Evolutionary conservation across 1,140 invertebrate genomes (phyloP).

Genomic region (Aricia agestis): DNA sequence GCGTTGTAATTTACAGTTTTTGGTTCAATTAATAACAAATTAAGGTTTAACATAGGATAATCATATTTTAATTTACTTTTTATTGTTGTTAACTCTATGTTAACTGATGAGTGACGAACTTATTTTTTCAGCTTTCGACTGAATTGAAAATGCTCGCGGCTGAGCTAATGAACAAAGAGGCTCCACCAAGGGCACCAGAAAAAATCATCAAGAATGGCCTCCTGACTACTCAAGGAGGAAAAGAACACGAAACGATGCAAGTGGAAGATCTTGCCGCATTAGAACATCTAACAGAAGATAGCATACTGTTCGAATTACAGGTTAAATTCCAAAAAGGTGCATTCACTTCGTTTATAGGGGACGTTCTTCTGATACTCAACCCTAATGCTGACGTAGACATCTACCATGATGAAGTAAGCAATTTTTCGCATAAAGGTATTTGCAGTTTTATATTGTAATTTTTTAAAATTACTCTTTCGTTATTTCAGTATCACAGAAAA

Average conservation of each 20-base stretch:
- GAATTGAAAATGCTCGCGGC: slow-evolving; percentile 80
- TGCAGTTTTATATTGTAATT: background rate
- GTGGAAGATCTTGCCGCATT: slow-evolving; percentile 91
- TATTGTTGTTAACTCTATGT: too few relatives aligned
- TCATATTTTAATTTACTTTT: too few relatives aligned
- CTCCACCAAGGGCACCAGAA: slow-evolving; percentile 74
- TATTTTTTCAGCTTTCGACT: slow-evolving; percentile 61
- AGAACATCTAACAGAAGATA: slow-evolving; percentile 86
- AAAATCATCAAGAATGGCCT: slow-evolving; percentile 82
- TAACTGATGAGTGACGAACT: background rate
- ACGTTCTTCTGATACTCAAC: slow-evolving; percentile 91
- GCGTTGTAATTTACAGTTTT: slow-evolving; percentile 30
- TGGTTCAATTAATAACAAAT: background rate
- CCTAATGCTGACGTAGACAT: slow-evolving; percentile 85
- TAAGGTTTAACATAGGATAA: too few relatives aligned
- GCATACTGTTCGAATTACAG: slow-evolving; percentile 84
- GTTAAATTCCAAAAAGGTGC: slow-evolving; percentile 82
- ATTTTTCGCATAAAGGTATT: slow-evolving; percentile 18
- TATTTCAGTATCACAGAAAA: slow-evolving; percentile 84
- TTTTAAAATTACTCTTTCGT: slow-evolving; percentile 11
- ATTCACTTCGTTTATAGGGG: slow-evolving; percentile 93
- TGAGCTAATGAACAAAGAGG: slow-evolving; percentile 60
- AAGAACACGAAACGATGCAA: slow-evolving; percentile 82
- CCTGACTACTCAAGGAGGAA: slow-evolving; percentile 68
- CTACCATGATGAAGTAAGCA: slow-evolving; percentile 81